Base-by-base conservation (phyloP, 2,113 vertebrate species). In the Hippopotamus amphibius region DNA sequence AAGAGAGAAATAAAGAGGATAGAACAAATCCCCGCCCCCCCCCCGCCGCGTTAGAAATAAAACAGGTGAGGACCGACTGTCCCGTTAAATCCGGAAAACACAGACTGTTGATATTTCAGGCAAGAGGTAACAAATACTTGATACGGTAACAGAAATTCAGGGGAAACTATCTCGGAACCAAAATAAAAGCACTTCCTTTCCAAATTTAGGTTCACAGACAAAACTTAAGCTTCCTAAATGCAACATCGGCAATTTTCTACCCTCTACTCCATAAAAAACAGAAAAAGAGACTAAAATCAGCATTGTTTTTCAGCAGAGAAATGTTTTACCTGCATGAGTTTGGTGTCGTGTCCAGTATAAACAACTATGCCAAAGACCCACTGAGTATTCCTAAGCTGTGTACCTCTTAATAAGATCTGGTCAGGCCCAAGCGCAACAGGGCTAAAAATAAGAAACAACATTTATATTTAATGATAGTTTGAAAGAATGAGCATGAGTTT, bases 311-410 rank as follows among this genome's bases (percentile, higher is more conserved):
- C 50, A 76, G 46, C 69, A 96, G 0, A 96, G 81, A 97, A 97
- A 94, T 46, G 24, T 66, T 97, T 99, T 98, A 99, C 99, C 99
- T 99, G 99, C 99, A 99, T 99, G 95, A 99, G 99, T 97, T 99
- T 99, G 85, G 99, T 99, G 98, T 99, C 99, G 6, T 99, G 99
- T 97, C 99, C 99, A 61, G 99, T 99, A 96, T 99, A 99, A 71
- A 99, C 99, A 48, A 99, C 99, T 88, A 99, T 99, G 96, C 99
- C 99, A 96, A 99, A 98, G 96, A 99, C 99, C 99, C 99, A 99
- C 24, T 99, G 99, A 4, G 99, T 99, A 98, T 99, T 99, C 98
- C 99, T 99, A 94, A 99, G 99, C 94, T 99, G 99, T 82, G 99
- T 99, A 50, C 99, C 99, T 97, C 99, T 99, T 93, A 99, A 98